These are phyloP conservation scores for Chromoteleia sp. DNA, from an alignment of 2,888 invertebrate genomes.

Conservation along the genomic window DNA sequence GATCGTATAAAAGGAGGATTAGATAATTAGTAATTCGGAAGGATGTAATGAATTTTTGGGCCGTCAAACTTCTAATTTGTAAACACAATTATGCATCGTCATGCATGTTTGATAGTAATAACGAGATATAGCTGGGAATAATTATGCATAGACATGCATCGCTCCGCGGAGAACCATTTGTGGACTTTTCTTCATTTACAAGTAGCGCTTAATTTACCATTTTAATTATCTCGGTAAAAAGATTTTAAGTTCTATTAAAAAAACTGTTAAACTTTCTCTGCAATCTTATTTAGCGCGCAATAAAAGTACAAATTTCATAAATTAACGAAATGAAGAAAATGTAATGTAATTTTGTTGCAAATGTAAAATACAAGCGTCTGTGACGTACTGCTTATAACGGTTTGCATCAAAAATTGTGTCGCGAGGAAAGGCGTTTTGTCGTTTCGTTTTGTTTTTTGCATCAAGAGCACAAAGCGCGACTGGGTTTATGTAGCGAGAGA, in stretches of 20 bases:
- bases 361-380: no score
- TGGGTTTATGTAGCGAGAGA: slow-evolving; percentile 24
- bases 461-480: slow-evolving; percentile 21
- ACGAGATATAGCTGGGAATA: not conserved
- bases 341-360: no score
- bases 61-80: slow-evolving; percentile 18
- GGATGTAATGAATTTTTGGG: slow-evolving; percentile 6
- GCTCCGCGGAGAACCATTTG: no score
- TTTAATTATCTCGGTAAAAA: no score
- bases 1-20: not conserved
- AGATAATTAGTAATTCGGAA: not conserved
- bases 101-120: slow-evolving; percentile 6
- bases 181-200: no score
- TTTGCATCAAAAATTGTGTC: not conserved
- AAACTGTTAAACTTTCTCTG: no score
- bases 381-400: not conserved
- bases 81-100: slow-evolving; percentile 7
- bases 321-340: not conserved
- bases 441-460: slow-evolving; percentile 1
- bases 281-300: no score
- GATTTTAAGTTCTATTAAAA: no score
- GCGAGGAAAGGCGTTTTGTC: not conserved
- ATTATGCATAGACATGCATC: slow-evolving; percentile 2
- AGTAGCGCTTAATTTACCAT: no score
- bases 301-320: no score